These are phyloP conservation scores for Xanthorhoe designata DNA, from an alignment of 2,888 invertebrate species.

Conservation along the genomic window DNA sequence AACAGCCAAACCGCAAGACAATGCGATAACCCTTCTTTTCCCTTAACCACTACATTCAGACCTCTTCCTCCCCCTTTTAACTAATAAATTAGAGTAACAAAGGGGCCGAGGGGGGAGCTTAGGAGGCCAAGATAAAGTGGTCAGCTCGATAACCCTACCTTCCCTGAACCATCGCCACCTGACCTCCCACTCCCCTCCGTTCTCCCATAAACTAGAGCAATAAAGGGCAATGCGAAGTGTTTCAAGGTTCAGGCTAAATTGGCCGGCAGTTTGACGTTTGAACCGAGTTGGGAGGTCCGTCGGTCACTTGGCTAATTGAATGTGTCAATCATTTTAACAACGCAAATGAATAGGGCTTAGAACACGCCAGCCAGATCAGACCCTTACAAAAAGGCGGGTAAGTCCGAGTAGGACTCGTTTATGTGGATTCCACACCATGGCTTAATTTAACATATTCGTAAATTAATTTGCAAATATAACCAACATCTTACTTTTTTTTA, in stretches of 20 bases:
- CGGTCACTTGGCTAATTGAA: conserved; percentile 90
- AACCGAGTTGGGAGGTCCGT: conserved; percentile 84
- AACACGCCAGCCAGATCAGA: conserved; percentile 63
- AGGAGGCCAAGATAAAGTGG: conserved; percentile 57
- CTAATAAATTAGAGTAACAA: conserved; percentile 10
- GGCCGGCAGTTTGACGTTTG: conserved; percentile 59
- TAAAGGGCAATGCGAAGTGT: conserved; percentile 5
- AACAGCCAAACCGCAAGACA: conserved; percentile 77
- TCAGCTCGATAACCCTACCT: conserved; percentile 60
- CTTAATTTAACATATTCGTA: no score
- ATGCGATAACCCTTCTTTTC: conserved; percentile 54
- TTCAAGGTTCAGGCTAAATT: conserved; percentile 52
- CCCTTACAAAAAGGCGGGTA: conserved; percentile 46
- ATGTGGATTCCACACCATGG: neutral
- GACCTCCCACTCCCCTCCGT: conserved; percentile 48
- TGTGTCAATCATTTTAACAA: conserved; percentile 93
- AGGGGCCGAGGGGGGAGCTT: conserved; percentile 4
- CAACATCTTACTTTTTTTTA: conserved; percentile 1
- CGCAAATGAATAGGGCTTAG: conserved; percentile 85
- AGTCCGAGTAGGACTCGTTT: conserved; percentile 8
- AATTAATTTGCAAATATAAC: no score
- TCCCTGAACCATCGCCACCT: conserved; percentile 56
- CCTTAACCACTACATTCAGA: conserved; percentile 56
- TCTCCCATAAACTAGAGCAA: conserved; percentile 13
- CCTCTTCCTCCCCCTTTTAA: conserved; percentile 43